Evolutionary conservation across 2,113 vertebrate species (phyloP), one percentile per base, ranked within the genome.

Genomic region (Rhegmatorhina hoffmannsi): DNA sequence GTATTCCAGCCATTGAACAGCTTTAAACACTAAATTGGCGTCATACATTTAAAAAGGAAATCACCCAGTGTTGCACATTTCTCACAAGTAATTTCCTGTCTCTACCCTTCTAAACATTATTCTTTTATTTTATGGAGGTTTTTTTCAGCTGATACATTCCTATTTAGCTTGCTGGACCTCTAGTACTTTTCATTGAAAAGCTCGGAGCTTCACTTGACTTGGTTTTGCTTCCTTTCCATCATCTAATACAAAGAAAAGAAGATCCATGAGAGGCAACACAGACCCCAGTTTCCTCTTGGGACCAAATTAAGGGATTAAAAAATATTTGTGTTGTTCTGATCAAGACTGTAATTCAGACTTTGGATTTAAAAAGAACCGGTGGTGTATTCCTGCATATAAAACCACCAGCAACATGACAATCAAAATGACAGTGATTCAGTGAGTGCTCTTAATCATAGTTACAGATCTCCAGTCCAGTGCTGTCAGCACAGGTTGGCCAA

Each of bases 31-130:
- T 94, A 97, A 97, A 96, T 95, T 92, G 79, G 90, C 72, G 0
- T 96, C 94, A 92, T 94, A 79, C 50, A 36, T 96, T 96, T 93
- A 26, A 80, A 75, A 86, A 68, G 95, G 56, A 89, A 94, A 96
- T 96, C 87, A 73, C 64, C 96, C 84, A 34, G 67, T 72, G 38
- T 87, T 95, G 77, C 26, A 87, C 79, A 87, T 97, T 96, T 94
- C 83, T 97, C 94, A 94, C 81, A 94, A 95, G 93, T 93, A 97
- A 97, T 97, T 96, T 97, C 95, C 96, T 96, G 94, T 72, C 84
- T 91, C 82, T 92, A 53, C 49, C 20, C 79, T 83, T 96, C 87
- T 91, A 92, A 96, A 87, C 79, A 95, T 92, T 90, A 89, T 92
- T 94, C 46, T 87, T 90, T 63, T 90, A 63, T 88, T 96, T 94